These are phyloP conservation scores for Cichlasoma orientale DNA, from an alignment of 2,797 vertebrate species.

Conservation along the genomic window DNA sequence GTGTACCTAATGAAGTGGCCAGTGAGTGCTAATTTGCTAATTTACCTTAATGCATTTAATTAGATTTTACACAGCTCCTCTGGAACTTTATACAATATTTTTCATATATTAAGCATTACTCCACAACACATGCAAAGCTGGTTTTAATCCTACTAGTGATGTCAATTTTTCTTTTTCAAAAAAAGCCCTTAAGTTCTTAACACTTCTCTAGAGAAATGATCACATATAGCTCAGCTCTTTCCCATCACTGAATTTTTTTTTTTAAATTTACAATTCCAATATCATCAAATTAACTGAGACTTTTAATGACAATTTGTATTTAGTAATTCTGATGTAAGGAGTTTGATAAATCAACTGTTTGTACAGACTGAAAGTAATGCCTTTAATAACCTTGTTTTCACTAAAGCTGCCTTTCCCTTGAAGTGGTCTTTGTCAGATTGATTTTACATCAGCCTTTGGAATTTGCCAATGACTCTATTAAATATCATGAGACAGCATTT, in stretches of 20 bases:
- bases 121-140: not conserved
- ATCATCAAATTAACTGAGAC: not conserved
- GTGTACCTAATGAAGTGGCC: no score
- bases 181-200: not conserved
- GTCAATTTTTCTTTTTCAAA: not conserved
- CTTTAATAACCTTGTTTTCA: conserved; percentile 36
- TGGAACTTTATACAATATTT: no score
- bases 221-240: not conserved
- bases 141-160: not conserved
- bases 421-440: conserved; percentile 18
- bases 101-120: no score
- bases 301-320: not conserved
- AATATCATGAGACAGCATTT: conserved; percentile 11
- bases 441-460: conserved; percentile 18
- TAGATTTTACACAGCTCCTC: no score
- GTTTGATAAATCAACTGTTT: conserved; percentile 1
- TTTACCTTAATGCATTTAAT: no score
- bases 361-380: conserved; percentile 9
- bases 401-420: conserved; percentile 24
- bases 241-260: no score
- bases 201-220: not conserved
- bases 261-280: no score
- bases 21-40: no score
- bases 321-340: not conserved
- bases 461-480: conserved; percentile 4